phyloP scores from a whole-genome alignment of 2,113 vertebrate species.

The Muntiacus reevesi region DNA sequence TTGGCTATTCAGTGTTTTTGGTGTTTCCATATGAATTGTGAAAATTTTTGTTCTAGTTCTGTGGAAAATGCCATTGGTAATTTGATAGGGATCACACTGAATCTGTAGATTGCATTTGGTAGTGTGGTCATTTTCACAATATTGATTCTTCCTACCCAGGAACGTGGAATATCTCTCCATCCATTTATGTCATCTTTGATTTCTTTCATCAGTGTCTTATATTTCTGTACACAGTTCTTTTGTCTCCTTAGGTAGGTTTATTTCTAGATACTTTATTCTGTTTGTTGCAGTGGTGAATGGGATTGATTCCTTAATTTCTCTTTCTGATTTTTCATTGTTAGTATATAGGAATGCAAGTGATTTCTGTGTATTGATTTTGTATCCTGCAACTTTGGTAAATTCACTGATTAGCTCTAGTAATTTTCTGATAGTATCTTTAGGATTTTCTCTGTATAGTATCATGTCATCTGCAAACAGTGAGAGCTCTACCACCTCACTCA shows the following conservation, averaged over 20 bases:
- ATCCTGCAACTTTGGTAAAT: background rate
- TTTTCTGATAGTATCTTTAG: background rate
- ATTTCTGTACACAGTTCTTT: background rate
- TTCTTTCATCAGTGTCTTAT: background rate
- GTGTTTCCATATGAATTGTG: background rate
- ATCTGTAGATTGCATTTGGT: background rate
- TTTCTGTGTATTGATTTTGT: background rate
- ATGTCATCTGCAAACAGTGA: background rate
- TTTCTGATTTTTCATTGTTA: background rate
- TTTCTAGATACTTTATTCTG: background rate
- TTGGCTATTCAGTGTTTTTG: background rate
- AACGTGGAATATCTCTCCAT: background rate
- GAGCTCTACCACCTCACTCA: background rate
- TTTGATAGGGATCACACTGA: background rate
- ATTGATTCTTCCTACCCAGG: background rate
- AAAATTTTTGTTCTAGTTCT: background rate
- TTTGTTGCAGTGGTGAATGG: background rate
- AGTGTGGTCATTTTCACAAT: background rate
- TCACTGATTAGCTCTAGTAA: background rate
- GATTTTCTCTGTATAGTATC: background rate
- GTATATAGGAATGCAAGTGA: background rate
- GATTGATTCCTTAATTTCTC: background rate
- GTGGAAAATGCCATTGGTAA: background rate
- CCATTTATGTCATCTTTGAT: background rate
- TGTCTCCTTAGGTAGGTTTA: background rate